Percentiles rank a stretch among this genome's conserved stretches.
Evolutionary conservation across 2,888 invertebrate genomes (phyloP).

Genomic region (Linyphia triangularis): DNA sequence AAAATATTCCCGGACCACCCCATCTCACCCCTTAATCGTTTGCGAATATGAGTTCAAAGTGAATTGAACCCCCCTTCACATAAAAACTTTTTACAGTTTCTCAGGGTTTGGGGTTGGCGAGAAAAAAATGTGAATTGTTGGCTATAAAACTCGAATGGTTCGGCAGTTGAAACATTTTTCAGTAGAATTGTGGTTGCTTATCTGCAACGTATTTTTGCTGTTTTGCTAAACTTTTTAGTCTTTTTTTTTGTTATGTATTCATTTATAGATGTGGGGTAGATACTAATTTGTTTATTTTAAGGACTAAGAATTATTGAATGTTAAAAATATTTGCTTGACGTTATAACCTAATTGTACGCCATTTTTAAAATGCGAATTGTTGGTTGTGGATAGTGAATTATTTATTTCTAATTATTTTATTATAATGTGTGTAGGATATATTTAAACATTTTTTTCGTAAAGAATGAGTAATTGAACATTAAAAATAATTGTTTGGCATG

Average conservation of each 20-base stretch:
- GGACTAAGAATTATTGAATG: too few species aligned
- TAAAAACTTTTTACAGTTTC: conserved; percentile 56
- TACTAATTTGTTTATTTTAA: too few species aligned
- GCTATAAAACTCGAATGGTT: conserved; percentile 54
- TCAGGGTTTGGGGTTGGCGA: conserved; percentile 3
- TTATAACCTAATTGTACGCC: too few species aligned
- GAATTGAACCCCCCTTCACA: conserved; percentile 60
- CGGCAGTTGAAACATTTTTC: conserved; percentile 64
- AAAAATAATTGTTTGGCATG: too few species aligned
- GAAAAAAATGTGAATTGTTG: conserved; percentile 48
- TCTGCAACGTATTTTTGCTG: conserved; percentile 32
- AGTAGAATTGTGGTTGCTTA: conserved; percentile 32
- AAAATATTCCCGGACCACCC: conserved; percentile 55
- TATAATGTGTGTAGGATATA: too few species aligned
- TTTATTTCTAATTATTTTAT: too few species aligned
- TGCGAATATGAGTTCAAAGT: conserved; percentile 59
- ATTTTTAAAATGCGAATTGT: too few species aligned
- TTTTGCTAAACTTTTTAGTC: neutral
- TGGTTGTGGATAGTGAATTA: too few species aligned
- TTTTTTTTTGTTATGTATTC: neutral
- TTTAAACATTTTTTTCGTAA: too few species aligned
- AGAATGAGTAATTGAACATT: too few species aligned
- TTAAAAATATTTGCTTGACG: too few species aligned
- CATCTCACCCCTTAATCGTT: conserved; percentile 53
- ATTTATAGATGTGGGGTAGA: too few species aligned